Conservation (phyloP, 2,797 vertebrate genomes). For the Siniperca scherzeri region DNA sequence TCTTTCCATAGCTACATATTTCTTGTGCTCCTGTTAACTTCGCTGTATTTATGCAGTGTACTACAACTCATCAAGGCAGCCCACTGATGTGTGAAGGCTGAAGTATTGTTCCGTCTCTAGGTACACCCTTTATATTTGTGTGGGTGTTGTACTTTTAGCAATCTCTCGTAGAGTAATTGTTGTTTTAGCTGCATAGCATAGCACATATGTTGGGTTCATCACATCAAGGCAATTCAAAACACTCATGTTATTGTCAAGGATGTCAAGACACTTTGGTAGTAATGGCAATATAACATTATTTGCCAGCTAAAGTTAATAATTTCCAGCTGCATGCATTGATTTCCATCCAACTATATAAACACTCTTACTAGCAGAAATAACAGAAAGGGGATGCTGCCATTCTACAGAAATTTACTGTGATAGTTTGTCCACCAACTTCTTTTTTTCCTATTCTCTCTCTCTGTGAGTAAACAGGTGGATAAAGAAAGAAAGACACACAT, state of each 20-base stretch:
- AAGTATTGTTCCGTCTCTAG: constrained; percentile 23
- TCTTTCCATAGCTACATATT: not conserved
- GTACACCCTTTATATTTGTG: constrained; percentile 10
- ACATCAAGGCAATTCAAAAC: constrained; percentile 11
- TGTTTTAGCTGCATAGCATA: not conserved
- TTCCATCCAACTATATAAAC: not conserved
- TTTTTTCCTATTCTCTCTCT: not conserved
- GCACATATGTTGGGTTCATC: constrained; percentile 22
- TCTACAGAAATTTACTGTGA: not conserved
- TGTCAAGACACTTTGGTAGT: not conserved
- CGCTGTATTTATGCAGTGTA: constrained; percentile 11
- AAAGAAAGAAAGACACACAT: not conserved
- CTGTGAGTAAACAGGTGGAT: not conserved
- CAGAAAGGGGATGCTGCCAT: not conserved
- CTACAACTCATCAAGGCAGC: constrained; percentile 37
- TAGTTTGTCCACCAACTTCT: not conserved
- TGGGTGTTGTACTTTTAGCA: constrained; percentile 25
- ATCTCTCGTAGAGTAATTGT: constrained; percentile 28
- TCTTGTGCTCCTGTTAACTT: constrained; percentile 28
- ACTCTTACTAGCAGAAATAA: not conserved
- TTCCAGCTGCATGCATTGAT: not conserved
- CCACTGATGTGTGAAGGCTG: constrained; percentile 38
- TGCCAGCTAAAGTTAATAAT: not conserved
- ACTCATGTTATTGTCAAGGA: not conserved
- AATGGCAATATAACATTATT: not conserved